phyloP scores from a whole-genome alignment of 2,113 vertebrate genomes.

The Phrynocephalus versicolor region DNA sequence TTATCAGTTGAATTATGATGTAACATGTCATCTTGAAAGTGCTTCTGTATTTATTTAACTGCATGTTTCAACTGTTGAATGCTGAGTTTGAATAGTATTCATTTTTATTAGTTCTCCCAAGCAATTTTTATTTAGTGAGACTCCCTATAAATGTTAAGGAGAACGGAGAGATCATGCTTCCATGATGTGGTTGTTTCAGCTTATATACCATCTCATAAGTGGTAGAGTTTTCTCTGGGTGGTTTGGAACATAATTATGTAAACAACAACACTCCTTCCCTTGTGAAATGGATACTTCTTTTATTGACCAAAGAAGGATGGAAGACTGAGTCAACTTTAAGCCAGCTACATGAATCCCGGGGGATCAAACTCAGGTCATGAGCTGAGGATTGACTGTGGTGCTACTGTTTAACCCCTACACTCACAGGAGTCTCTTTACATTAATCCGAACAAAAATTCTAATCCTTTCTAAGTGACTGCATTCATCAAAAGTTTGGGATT shows the following conservation, averaged over 20 bases:
- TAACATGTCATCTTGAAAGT: neutral
- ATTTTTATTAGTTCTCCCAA: neutral
- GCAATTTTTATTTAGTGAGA: neutral
- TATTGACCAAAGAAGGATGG: too few relatives aligned
- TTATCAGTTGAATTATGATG: neutral
- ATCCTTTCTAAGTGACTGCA: neutral
- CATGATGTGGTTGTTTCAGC: too few relatives aligned
- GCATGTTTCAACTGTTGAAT: neutral
- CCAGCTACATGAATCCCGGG: too few relatives aligned
- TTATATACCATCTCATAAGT: too few relatives aligned
- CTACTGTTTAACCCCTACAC: too few relatives aligned
- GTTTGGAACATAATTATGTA: too few relatives aligned
- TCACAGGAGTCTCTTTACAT: neutral
- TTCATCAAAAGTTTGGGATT: fast-evolving
- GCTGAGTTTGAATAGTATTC: neutral
- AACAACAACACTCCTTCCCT: neutral
- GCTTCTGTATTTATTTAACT: neutral
- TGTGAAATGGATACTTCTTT: too few relatives aligned
- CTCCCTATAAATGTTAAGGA: neutral
- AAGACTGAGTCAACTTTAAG: too few relatives aligned
- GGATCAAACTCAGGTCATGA: too few relatives aligned
- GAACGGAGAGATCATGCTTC: neutral
- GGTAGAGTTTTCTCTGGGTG: too few relatives aligned
- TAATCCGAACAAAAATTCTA: neutral
- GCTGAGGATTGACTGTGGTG: too few relatives aligned